A percentile compares a stretch with the other conserved stretches of the same genome.
phyloP scores from a whole-genome alignment of 2,113 vertebrate genomes.

The Daphoenositta chrysoptera region DNA sequence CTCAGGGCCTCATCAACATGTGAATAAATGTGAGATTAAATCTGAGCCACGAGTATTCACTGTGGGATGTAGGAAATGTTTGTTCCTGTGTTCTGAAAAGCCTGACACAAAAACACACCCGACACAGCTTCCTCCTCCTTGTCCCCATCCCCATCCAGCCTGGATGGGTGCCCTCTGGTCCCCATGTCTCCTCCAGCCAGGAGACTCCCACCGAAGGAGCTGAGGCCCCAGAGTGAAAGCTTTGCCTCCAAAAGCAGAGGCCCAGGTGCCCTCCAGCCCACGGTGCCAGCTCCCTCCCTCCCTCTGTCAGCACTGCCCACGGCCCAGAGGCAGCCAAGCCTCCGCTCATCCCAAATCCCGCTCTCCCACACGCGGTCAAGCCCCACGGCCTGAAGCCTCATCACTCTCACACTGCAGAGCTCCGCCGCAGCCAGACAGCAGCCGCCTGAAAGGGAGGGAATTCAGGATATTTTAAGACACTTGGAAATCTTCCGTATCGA shows the following conservation, averaged over 20 bases:
- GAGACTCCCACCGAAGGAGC: fast-evolving
- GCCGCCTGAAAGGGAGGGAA: background rate
- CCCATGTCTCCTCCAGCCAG: fast-evolving
- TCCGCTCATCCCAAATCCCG: background rate
- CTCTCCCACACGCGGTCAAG: background rate
- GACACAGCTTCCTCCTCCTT: background rate
- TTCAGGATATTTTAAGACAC: background rate
- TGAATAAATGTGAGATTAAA: conserved; percentile 22
- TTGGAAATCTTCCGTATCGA: background rate
- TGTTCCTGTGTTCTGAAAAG: background rate
- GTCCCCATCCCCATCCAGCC: background rate
- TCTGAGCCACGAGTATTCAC: background rate
- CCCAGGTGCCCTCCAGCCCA: too few species aligned
- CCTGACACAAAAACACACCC: background rate
- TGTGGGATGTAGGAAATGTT: background rate
- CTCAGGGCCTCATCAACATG: background rate
- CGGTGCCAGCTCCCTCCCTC: background rate
- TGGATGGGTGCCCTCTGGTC: background rate
- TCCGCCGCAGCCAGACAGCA: background rate
- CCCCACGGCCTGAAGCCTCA: background rate
- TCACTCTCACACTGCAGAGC: background rate
- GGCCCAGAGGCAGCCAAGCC: background rate
- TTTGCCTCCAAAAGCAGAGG: background rate
- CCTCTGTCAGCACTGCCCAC: fast-evolving
- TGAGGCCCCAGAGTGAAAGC: too few species aligned